Percentiles rank a stretch among this genome's conserved stretches.
Evolutionary conservation across 2,797 vertebrate species (phyloP).

Genomic region (Parambassis ranga): DNA sequence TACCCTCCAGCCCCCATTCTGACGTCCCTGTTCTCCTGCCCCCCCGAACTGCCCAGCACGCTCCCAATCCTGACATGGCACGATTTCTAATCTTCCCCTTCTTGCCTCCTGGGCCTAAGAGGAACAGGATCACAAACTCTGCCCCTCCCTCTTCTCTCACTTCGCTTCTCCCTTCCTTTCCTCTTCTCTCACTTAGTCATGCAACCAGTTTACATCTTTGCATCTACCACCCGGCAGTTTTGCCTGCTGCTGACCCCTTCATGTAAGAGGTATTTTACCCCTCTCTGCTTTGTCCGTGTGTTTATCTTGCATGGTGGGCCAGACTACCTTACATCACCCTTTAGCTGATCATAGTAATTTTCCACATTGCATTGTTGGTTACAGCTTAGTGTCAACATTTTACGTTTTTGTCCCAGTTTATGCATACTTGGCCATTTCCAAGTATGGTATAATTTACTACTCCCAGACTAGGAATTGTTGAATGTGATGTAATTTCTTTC

Average conservation of each 20-base stretch:
- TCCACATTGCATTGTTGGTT: constrained; percentile 41
- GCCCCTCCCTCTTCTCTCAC: constrained; percentile 52
- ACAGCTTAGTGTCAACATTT: constrained; percentile 61
- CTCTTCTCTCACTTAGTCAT: constrained; percentile 43
- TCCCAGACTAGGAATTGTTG: constrained; percentile 44
- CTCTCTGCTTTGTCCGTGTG: constrained; percentile 44
- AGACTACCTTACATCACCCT: constrained; percentile 47
- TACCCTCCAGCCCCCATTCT: constrained; percentile 54
- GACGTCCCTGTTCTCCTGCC: constrained; percentile 44
- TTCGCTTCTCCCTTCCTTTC: constrained; percentile 39
- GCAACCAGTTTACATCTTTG: constrained; percentile 41
- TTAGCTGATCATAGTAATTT: constrained; percentile 63
- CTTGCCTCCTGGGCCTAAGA: constrained; percentile 67
- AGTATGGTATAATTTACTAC: constrained; percentile 30
- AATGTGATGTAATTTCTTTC: constrained; percentile 52
- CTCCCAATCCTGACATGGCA: constrained; percentile 77
- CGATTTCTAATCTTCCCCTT: constrained; percentile 75
- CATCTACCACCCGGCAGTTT: constrained; percentile 60
- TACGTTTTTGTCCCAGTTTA: constrained; percentile 52
- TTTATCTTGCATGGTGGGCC: constrained; percentile 52
- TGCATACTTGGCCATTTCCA: constrained; percentile 51
- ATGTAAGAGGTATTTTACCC: constrained; percentile 51
- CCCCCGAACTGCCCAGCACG: constrained; percentile 70
- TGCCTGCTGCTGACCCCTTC: constrained; percentile 63
- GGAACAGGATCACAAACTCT: constrained; percentile 56